Percentiles rank a stretch among this genome's conserved stretches.
These are phyloP conservation scores for Paedocypris micromegethes DNA, from an alignment of 2,797 vertebrate genomes.

Conservation along the genomic window DNA sequence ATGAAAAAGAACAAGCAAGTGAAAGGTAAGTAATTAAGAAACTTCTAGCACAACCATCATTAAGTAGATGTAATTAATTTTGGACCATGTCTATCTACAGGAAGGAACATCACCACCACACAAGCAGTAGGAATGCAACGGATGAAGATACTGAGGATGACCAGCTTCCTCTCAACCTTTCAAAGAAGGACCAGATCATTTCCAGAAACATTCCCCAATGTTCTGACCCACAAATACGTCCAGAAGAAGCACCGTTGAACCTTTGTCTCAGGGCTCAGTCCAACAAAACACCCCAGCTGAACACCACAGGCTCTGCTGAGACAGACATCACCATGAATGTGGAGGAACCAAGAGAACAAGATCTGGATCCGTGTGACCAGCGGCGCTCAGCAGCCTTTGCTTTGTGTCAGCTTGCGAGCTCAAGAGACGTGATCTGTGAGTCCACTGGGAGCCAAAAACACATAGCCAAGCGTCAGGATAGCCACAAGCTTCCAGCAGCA, in stretches of 20 bases:
- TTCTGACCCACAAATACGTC: slow-evolving; percentile 44
- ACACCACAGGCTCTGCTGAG: slow-evolving; percentile 35
- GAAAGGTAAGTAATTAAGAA: slow-evolving; percentile 54
- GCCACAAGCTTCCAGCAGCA: not conserved
- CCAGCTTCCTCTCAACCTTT: slow-evolving; percentile 85
- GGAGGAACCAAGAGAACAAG: slow-evolving; percentile 30
- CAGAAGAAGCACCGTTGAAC: slow-evolving; percentile 83
- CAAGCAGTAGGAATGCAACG: slow-evolving; percentile 27
- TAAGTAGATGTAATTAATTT: not conserved
- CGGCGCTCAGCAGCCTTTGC: slow-evolving; percentile 91
- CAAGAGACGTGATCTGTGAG: slow-evolving; percentile 55
- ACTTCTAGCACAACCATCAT: not conserved
- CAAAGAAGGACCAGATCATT: slow-evolving; percentile 68
- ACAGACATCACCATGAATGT: slow-evolving; percentile 1
- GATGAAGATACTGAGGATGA: slow-evolving; percentile 56
- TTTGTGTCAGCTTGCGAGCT: slow-evolving; percentile 87
- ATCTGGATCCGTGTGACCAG: slow-evolving; percentile 78
- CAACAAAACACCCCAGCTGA: slow-evolving; percentile 23
- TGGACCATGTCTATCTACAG: slow-evolving; percentile 30
- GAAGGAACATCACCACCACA: slow-evolving; percentile 47
- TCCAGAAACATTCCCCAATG: slow-evolving; percentile 28
- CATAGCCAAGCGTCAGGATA: slow-evolving; percentile 15
- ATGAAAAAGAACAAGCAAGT: slow-evolving; percentile 47
- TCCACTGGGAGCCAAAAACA: slow-evolving; percentile 13
- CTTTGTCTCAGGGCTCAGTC: slow-evolving; percentile 79